Evolutionary conservation across 1,140 invertebrate genomes (phyloP).

Genomic region (Eulimnadia texana): DNA sequence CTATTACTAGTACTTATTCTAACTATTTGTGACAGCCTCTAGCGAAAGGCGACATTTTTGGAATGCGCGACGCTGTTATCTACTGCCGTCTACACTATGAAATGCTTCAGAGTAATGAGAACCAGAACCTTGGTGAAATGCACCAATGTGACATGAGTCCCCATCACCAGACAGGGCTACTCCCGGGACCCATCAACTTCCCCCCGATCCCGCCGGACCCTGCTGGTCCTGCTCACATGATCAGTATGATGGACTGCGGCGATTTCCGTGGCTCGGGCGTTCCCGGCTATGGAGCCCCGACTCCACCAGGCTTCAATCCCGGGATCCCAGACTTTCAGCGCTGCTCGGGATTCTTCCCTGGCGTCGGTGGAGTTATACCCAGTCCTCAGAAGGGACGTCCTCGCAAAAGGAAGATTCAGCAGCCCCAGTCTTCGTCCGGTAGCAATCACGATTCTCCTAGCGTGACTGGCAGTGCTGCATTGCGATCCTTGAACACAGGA

Average conservation of each 20-base stretch:
- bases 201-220: background rate
- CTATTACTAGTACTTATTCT: too few relatives aligned
- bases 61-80: slow-evolving; percentile 64
- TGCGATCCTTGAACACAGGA: slow-evolving; percentile 51
- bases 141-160: slow-evolving; percentile 8
- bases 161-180: background rate
- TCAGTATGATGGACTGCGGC: background rate
- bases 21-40: slow-evolving; percentile 30
- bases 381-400: slow-evolving; percentile 63
- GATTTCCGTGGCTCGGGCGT: background rate
- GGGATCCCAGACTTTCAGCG: slow-evolving; percentile 23
- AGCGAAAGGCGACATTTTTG: slow-evolving; percentile 66
- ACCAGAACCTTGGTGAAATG: background rate
- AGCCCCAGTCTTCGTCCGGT: slow-evolving; percentile 18
- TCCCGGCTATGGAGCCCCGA: background rate
- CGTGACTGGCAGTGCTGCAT: slow-evolving; percentile 41
- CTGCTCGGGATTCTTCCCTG: slow-evolving; percentile 18
- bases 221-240: background rate
- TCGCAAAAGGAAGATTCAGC: slow-evolving; percentile 56
- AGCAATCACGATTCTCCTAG: slow-evolving; percentile 33
- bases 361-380: slow-evolving; percentile 48
- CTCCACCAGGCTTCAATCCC: background rate
- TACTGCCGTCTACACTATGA: slow-evolving; percentile 72
- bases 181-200: background rate
- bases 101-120: slow-evolving; percentile 34